phyloP scores from a whole-genome alignment of 2,888 invertebrate species.

The Archips crataeganus region DNA sequence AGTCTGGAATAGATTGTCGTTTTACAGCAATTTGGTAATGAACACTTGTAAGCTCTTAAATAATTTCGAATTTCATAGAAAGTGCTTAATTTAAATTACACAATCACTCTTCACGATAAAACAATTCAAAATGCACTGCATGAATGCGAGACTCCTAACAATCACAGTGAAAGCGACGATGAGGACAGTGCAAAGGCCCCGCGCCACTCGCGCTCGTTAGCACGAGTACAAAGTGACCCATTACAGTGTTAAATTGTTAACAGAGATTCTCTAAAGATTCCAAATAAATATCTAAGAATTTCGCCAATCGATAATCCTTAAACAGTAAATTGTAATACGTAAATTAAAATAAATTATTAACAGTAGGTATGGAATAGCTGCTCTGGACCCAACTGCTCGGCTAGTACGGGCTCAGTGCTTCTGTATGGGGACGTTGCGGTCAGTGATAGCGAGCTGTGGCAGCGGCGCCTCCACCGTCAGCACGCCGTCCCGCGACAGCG shows the following conservation, averaged over 20 bases:
- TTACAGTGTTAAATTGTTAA: conserved; percentile 60
- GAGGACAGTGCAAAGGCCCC: conserved; percentile 58
- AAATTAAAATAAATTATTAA: conserved; percentile 85
- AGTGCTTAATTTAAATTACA: conserved; percentile 37
- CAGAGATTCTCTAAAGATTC: conserved; percentile 82
- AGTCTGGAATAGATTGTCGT: conserved; percentile 15
- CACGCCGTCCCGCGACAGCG: conserved; percentile 98
- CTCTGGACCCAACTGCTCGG: conserved; percentile 62
- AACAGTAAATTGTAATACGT: conserved; percentile 71
- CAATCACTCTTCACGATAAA: conserved; percentile 51
- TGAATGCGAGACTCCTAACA: conserved; percentile 65
- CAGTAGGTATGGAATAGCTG: conserved; percentile 83
- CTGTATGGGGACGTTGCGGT: conserved; percentile 94
- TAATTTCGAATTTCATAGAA: conserved; percentile 30
- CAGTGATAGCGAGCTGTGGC: conserved; percentile 93
- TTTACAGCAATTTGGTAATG: conserved; percentile 50
- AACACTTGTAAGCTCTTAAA: conserved; percentile 68
- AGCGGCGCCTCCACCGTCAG: conserved; percentile 98
- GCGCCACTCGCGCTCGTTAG: conserved; percentile 58
- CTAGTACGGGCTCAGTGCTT: conserved; percentile 74
- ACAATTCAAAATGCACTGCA: conserved; percentile 66
- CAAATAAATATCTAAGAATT: conserved; percentile 74
- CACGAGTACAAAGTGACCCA: conserved; percentile 64
- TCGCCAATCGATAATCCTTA: conserved; percentile 73
- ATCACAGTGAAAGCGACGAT: conserved; percentile 73